Evolutionary conservation across 2,113 vertebrate species (phyloP).

Genomic region (Todiramphus saurophagus): DNA sequence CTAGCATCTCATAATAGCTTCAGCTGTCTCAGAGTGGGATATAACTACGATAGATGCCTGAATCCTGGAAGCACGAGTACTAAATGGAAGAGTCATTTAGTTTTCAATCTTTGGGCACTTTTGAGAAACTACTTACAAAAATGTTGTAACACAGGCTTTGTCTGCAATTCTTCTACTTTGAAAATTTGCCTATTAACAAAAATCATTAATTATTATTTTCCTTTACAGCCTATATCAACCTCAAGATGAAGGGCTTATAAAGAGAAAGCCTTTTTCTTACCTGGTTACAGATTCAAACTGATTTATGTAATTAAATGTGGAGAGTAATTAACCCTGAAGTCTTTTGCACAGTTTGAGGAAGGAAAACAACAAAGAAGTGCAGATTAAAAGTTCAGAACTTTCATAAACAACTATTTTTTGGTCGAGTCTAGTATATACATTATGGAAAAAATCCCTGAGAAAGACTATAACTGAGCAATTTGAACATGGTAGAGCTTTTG

Average conservation of each 20-base stretch:
- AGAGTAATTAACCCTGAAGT: not conserved
- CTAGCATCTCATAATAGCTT: not conserved
- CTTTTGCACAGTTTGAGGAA: not conserved
- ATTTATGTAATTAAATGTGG: not conserved
- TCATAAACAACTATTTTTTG: not conserved
- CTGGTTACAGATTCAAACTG: not conserved
- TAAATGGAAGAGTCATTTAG: not conserved
- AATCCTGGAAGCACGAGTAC: not conserved
- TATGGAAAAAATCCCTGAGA: not conserved
- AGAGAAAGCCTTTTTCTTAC: not conserved
- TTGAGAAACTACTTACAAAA: not conserved
- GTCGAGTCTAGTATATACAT: not conserved
- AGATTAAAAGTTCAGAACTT: not conserved
- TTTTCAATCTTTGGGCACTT: not conserved
- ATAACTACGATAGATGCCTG: not conserved
- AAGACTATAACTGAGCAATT: not conserved
- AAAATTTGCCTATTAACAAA: not conserved
- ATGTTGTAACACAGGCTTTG: not conserved
- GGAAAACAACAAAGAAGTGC: not conserved
- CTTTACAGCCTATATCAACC: not conserved
- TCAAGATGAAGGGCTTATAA: not conserved
- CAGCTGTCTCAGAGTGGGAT: not conserved
- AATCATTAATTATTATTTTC: not conserved
- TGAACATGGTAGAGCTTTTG: not conserved
- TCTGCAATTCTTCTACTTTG: not conserved